Percentiles rank a stretch among this genome's conserved stretches.
Evolutionary conservation across 2,113 vertebrate species (phyloP).

Genomic region (Myotis brandtii): DNA sequence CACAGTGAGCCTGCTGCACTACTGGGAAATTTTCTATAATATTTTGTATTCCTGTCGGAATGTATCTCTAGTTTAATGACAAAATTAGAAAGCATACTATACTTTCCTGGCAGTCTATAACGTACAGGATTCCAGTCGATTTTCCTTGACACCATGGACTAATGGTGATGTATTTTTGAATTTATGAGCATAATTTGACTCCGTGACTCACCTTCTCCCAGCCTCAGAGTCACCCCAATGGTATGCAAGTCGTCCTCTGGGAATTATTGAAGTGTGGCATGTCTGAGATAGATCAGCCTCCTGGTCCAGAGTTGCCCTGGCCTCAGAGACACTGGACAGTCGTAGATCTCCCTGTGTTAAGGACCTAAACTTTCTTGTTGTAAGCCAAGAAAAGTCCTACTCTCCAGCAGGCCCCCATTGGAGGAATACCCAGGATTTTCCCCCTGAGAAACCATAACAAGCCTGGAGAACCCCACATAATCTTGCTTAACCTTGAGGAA

Average conservation of each 20-base stretch:
- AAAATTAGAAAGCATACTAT: background rate
- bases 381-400: background rate
- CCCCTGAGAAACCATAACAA: background rate
- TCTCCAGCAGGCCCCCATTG: background rate
- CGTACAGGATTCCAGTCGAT: background rate
- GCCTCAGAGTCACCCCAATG: conserved; percentile 24
- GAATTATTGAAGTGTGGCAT: background rate
- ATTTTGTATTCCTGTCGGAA: background rate
- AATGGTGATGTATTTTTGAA: conserved; percentile 16
- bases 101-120: background rate
- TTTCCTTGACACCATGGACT: conserved; percentile 30
- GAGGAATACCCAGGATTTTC: background rate
- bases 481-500: conserved; percentile 33
- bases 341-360: background rate
- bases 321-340: background rate
- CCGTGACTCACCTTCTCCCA: conserved; percentile 41
- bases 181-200: conserved; percentile 49
- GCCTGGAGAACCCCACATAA: background rate
- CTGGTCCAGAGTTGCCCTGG: background rate
- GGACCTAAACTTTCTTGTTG: background rate
- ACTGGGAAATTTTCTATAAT: background rate
- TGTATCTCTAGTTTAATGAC: background rate
- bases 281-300: background rate
- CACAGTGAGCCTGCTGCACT: background rate
- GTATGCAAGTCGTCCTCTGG: background rate